A percentile compares a stretch with the other conserved stretches of the same genome.
Conservation (phyloP, 2,113 vertebrate species). For the Aspiorhynchus laticeps region DNA sequence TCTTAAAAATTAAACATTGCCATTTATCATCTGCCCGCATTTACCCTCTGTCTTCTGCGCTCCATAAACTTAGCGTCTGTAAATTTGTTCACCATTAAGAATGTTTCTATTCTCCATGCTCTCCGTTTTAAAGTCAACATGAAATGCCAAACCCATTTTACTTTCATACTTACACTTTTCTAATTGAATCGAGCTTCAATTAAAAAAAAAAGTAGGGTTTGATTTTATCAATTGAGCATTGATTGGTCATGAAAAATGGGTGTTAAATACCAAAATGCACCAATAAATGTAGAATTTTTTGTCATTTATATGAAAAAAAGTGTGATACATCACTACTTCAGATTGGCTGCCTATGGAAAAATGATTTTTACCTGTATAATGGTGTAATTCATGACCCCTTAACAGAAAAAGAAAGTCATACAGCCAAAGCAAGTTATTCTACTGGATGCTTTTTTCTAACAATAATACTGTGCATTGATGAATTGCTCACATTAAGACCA, state of each 20-base stretch:
- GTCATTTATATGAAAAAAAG: not conserved
- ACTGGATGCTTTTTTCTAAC: not conserved
- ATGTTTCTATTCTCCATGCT: not conserved
- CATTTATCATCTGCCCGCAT: not conserved
- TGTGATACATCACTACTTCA: not conserved
- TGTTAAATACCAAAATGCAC: not conserved
- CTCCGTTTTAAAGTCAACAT: not conserved
- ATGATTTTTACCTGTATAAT: not conserved
- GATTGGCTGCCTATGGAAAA: not conserved
- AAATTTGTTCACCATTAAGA: slow-evolving; percentile 7
- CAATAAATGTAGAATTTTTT: not conserved
- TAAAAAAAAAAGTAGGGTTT: not conserved
- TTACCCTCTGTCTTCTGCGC: not conserved
- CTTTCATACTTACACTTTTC: not conserved
- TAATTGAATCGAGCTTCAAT: not conserved
- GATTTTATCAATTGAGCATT: not conserved
- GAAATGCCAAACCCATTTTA: not conserved
- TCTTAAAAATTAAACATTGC: not conserved
- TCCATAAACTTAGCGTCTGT: slow-evolving; percentile 8
- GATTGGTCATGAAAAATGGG: not conserved
- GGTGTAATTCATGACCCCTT: not conserved
- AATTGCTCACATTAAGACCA: slow-evolving; percentile 12
- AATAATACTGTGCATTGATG: not conserved
- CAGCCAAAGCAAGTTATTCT: not conserved
- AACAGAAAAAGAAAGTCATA: not conserved